phyloP scores from a whole-genome alignment of 2,888 invertebrate species.

The Atrina japonica region DNA sequence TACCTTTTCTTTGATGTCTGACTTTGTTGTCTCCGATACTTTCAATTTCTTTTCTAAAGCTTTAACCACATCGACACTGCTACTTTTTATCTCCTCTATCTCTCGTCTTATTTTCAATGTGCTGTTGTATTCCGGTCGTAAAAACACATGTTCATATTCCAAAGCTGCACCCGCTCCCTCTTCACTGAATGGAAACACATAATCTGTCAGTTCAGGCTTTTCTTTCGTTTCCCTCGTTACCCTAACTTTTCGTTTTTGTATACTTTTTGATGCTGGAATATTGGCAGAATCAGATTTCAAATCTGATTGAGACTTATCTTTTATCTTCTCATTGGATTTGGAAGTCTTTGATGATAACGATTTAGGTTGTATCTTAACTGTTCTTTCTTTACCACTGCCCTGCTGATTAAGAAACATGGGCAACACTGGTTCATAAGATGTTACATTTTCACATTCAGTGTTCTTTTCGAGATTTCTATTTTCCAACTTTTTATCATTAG shows the following conservation, averaged over 20 bases:
- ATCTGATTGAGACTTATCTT: conserved; percentile 1
- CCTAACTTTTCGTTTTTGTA: conserved; percentile 52
- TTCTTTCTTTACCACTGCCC: neutral
- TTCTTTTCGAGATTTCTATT: neutral
- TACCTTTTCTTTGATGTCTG: conserved; percentile 73
- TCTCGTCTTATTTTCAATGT: conserved; percentile 67
- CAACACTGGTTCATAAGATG: conserved; percentile 6
- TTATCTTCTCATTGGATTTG: neutral
- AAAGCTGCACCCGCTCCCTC: conserved; percentile 30
- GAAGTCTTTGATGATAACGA: neutral
- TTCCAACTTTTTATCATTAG: conserved; percentile 5
- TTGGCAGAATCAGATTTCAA: conserved; percentile 2
- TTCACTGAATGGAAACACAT: conserved; percentile 64
- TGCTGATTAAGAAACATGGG: neutral
- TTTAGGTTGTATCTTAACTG: neutral
- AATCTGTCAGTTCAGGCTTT: conserved; percentile 50
- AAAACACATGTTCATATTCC: conserved; percentile 68
- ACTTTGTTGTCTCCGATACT: conserved; percentile 57
- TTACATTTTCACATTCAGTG: neutral
- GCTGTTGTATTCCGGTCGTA: conserved; percentile 75
- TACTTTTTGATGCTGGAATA: conserved; percentile 29
- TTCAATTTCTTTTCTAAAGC: conserved; percentile 64
- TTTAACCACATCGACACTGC: conserved; percentile 59
- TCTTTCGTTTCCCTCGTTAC: conserved; percentile 65
- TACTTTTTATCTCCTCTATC: conserved; percentile 59